Percentiles rank a stretch among this genome's conserved stretches.
Conservation (phyloP, 1,140 invertebrate species). For the Monomorium pharaonis region DNA sequence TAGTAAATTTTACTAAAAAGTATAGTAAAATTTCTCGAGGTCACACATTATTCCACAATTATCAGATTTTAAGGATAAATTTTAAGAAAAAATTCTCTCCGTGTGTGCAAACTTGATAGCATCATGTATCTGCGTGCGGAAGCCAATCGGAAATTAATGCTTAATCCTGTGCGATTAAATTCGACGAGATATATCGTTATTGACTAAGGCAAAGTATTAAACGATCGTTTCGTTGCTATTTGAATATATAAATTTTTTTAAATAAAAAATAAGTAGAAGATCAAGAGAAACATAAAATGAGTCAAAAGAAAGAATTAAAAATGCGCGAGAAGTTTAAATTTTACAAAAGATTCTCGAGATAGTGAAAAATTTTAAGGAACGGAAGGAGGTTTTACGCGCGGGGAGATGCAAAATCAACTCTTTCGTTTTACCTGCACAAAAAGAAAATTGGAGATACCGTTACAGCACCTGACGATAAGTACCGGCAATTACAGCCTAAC, state of each 20-base stretch:
- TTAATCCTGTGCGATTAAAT: not conserved
- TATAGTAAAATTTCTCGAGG: too few species aligned
- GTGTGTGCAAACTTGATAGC: not conserved
- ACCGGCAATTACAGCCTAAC: conserved; percentile 15
- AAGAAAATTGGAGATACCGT: not conserved
- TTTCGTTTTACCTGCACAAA: not conserved
- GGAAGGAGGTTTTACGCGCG: not conserved
- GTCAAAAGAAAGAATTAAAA: not conserved
- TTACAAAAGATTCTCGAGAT: not conserved
- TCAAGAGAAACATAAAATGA: not conserved
- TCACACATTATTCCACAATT: too few species aligned
- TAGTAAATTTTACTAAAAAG: too few species aligned
- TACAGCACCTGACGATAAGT: conserved; percentile 34
- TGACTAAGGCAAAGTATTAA: not conserved
- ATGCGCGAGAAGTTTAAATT: not conserved
- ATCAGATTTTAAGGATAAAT: too few species aligned
- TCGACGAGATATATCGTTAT: not conserved
- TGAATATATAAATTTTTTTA: not conserved
- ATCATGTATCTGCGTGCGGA: not conserved
- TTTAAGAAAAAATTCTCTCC: too few species aligned
- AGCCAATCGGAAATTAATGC: conserved; percentile 32
- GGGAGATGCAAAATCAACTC: not conserved
- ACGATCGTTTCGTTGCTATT: not conserved
- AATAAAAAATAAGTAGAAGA: not conserved
- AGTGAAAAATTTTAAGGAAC: not conserved